phyloP scores from a whole-genome alignment of 64 coral and sea anemone genomes.

The Montipora sp. region DNA sequence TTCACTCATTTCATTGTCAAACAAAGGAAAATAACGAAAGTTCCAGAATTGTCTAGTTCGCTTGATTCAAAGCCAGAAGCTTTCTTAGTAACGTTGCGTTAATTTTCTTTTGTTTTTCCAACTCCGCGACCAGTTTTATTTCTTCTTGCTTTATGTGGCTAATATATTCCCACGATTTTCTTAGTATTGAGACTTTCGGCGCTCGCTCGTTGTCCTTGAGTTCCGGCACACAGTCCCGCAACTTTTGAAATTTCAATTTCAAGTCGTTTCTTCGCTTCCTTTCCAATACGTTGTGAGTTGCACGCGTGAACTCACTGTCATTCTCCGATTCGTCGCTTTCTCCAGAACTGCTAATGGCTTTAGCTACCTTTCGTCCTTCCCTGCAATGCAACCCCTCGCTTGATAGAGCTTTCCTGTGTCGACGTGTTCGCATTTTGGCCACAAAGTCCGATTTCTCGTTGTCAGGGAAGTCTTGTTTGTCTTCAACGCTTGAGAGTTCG shows the following conservation, averaged over 20 bases:
- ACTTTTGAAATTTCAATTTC: slow-evolving; percentile 95
- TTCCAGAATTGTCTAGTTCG: slow-evolving; percentile 38
- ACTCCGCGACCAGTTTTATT: slow-evolving; percentile 66
- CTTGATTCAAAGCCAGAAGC: slow-evolving; percentile 76
- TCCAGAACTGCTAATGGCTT: slow-evolving; percentile 69
- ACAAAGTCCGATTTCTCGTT: slow-evolving; percentile 82
- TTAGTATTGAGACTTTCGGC: slow-evolving; percentile 92
- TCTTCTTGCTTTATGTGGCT: slow-evolving; percentile 88
- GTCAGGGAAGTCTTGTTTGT: slow-evolving; percentile 20
- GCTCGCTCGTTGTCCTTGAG: slow-evolving; percentile 96
- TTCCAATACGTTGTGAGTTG: slow-evolving; percentile 96
- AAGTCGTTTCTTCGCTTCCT: slow-evolving; percentile 96
- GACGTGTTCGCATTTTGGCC: slow-evolving; percentile 76
- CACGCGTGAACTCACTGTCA: slow-evolving; percentile 93
- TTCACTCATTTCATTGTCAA: too few relatives aligned
- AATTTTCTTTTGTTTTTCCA: slow-evolving; percentile 95
- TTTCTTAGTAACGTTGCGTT: slow-evolving; percentile 80
- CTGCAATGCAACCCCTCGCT: slow-evolving; percentile 66
- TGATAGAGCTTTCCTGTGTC: slow-evolving; percentile 62
- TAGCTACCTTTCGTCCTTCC: slow-evolving; percentile 70
- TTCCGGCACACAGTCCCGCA: slow-evolving; percentile 93
- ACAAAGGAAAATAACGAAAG: background rate
- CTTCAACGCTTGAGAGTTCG: slow-evolving; percentile 59
- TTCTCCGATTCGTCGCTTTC: slow-evolving; percentile 96
- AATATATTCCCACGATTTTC: slow-evolving; percentile 96